Conservation (phyloP, 2,888 invertebrate species). For the Brassicogethes aeneus region DNA sequence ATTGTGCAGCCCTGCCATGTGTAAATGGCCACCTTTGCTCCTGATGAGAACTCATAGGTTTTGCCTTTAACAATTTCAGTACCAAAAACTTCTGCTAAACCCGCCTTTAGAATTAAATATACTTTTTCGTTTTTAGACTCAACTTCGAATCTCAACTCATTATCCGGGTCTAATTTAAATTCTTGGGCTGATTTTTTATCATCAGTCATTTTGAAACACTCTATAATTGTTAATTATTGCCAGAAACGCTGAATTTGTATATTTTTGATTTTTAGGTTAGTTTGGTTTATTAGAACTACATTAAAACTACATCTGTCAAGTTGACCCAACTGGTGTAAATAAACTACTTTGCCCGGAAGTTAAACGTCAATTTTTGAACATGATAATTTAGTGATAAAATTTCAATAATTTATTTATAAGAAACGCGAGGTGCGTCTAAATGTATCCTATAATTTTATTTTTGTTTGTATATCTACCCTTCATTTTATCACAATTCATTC, state of each 20-base stretch:
- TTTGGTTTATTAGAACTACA: no score
- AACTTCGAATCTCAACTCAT: slow-evolving; percentile 91
- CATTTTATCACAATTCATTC: no score
- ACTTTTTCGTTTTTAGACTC: slow-evolving; percentile 81
- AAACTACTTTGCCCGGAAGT: no score
- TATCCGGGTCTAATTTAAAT: slow-evolving; percentile 77
- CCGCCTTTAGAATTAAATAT: slow-evolving; percentile 73
- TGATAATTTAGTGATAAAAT: no score
- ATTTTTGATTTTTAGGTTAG: slow-evolving; percentile 1
- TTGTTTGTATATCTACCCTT: no score
- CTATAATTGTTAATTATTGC: no score
- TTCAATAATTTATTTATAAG: no score
- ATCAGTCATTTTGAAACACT: slow-evolving; percentile 20
- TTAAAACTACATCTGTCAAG: no score
- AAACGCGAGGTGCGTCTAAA: no score
- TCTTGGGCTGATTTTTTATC: slow-evolving; percentile 46
- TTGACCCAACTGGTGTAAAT: no score
- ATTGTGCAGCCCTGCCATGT: slow-evolving; percentile 93
- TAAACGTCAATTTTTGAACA: no score
- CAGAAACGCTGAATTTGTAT: slow-evolving; percentile 3
- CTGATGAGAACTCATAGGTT: slow-evolving; percentile 78
- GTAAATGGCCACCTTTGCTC: slow-evolving; percentile 91
- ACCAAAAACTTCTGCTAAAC: slow-evolving; percentile 93
- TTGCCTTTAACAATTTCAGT: slow-evolving; percentile 91
- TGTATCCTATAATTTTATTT: no score